phyloP scores from a whole-genome alignment of 2,888 invertebrate genomes.

The Spodoptera picta region DNA sequence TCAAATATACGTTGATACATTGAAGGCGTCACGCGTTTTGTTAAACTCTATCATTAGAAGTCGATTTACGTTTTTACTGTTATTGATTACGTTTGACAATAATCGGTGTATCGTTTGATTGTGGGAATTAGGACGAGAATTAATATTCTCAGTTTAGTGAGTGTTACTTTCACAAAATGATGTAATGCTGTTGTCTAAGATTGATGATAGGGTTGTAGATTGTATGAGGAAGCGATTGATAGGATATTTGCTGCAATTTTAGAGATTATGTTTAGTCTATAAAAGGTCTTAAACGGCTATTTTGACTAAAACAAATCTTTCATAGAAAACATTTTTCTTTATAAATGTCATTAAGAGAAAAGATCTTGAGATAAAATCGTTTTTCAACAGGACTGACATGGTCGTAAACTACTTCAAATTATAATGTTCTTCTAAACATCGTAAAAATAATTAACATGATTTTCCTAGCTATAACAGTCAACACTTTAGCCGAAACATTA shows the following conservation, averaged over 20 bases:
- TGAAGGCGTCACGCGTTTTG: conserved; percentile 77
- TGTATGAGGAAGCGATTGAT: conserved; percentile 18
- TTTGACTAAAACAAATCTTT: too few relatives aligned
- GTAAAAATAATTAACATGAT: conserved; percentile 17
- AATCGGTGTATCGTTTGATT: conserved; percentile 69
- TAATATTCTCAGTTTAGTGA: conserved; percentile 53
- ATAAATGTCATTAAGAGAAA: conserved; percentile 12
- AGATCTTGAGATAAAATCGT: not conserved
- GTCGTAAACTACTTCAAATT: conserved; percentile 12
- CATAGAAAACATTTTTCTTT: not conserved
- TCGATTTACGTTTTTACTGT: conserved; percentile 73
- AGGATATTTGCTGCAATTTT: not conserved
- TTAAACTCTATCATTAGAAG: conserved; percentile 79
- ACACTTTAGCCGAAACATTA: conserved; percentile 50
- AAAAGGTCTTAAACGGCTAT: not conserved
- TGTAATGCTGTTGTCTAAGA: conserved; percentile 28
- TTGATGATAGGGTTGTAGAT: conserved; percentile 19
- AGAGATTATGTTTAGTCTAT: not conserved
- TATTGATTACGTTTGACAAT: conserved; percentile 81
- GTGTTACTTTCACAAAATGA: conserved; percentile 58
- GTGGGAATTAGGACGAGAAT: conserved; percentile 69
- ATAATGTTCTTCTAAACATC: conserved; percentile 5
- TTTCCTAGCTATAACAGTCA: conserved; percentile 32
- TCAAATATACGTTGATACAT: conserved; percentile 71
- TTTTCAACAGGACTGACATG: not conserved